Conservation (phyloP, 2,888 invertebrate genomes). For the Cataglyphis rosenhaueri region DNA sequence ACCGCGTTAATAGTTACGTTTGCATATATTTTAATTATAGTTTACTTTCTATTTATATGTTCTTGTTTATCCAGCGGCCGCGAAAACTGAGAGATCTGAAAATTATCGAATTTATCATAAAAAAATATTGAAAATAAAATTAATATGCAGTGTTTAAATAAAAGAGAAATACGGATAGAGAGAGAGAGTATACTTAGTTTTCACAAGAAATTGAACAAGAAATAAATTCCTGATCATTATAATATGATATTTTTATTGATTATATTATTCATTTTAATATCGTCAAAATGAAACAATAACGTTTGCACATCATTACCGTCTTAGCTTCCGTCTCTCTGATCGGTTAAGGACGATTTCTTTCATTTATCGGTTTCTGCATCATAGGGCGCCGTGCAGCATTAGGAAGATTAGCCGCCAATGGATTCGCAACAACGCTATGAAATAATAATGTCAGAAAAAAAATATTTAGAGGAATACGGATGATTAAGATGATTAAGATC, state of each 20-base stretch:
- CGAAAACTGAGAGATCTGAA: slow-evolving; percentile 64
- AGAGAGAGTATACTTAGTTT: not conserved
- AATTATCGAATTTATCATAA: slow-evolving; percentile 56
- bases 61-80: slow-evolving; percentile 54
- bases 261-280: not conserved
- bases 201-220: slow-evolving; percentile 7
- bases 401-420: slow-evolving; percentile 67
- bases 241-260: slow-evolving; percentile 7
- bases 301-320: slow-evolving; percentile 49
- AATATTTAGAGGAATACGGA: slow-evolving; percentile 36
- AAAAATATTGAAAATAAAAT: slow-evolving; percentile 28
- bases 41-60: slow-evolving; percentile 49
- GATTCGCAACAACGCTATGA: slow-evolving; percentile 68
- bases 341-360: slow-evolving; percentile 64
- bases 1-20: not conserved
- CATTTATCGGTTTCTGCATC: slow-evolving; percentile 68
- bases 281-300: not conserved
- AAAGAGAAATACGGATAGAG: not conserved
- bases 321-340: slow-evolving; percentile 40
- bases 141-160: not conserved
- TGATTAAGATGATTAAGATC: slow-evolving; percentile 34
- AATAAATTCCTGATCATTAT: slow-evolving; percentile 11
- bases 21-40: slow-evolving; percentile 48
- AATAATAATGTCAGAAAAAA: slow-evolving; percentile 66
- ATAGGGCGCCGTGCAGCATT: slow-evolving; percentile 64